Evolutionary conservation across 1,140 invertebrate species (phyloP).

Genomic region (Tetranychus urticae): DNA sequence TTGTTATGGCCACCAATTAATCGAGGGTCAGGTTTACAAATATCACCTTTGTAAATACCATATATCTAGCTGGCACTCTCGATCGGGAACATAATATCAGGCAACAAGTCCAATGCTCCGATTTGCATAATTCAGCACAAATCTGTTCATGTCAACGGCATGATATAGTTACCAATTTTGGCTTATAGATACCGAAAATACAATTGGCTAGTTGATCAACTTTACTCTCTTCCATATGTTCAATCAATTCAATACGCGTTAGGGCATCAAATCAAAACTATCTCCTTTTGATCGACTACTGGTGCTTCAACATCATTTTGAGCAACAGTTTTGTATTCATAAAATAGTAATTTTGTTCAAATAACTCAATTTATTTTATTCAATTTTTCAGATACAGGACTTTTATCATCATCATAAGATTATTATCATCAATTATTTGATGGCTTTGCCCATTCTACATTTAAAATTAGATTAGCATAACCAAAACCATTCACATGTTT

Average conservation of each 20-base stretch:
- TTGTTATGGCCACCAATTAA: constrained; percentile 52
- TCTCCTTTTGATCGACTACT: constrained; percentile 1
- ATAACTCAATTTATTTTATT: no score
- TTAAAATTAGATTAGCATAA: constrained; percentile 92
- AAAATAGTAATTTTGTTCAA: no score
- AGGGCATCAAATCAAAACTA: constrained; percentile 31
- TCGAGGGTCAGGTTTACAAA: constrained; percentile 29
- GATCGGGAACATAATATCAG: constrained; percentile 27
- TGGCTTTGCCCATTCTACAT: constrained; percentile 89
- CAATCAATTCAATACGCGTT: constrained; percentile 56
- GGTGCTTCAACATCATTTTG: constrained; percentile 19
- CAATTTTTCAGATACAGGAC: no score
- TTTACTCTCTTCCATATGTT: constrained; percentile 50
- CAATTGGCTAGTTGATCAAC: constrained; percentile 39
- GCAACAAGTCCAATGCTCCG: constrained; percentile 25
- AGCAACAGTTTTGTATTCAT: no score
- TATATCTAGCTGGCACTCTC: constrained; percentile 24
- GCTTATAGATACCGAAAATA: constrained; percentile 54
- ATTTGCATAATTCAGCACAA: constrained; percentile 22
- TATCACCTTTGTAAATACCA: constrained; percentile 34
- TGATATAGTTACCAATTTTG: constrained; percentile 21
- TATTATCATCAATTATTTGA: background rate
- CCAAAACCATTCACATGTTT: constrained; percentile 70
- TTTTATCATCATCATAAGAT: no score
- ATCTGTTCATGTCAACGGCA: constrained; percentile 39